A percentile compares a stretch with the other conserved stretches of the same genome.
Conservation (phyloP, 1,140 invertebrate genomes). For the Orchestia grillus region DNA sequence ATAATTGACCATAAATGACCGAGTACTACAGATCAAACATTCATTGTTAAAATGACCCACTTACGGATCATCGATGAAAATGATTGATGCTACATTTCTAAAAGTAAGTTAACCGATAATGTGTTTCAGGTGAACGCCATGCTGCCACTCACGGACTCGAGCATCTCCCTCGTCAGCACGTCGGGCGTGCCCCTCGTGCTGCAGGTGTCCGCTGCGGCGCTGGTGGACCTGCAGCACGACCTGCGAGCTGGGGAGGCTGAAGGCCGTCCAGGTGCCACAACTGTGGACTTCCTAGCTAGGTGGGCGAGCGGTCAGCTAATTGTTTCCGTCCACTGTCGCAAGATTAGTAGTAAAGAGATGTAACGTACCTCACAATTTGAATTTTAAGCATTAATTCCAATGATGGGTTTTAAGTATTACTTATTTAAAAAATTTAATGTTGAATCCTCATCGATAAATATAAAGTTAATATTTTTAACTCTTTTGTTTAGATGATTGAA, state of each 20-base stretch:
- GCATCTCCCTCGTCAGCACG: slow-evolving; percentile 59
- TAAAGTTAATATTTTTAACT: no score
- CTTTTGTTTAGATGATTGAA: no score
- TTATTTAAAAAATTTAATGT: no score
- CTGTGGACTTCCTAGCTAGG: background rate
- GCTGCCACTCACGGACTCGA: slow-evolving; percentile 61
- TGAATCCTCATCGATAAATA: no score
- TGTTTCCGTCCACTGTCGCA: no score
- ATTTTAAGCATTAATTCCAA: no score
- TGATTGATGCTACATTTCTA: background rate
- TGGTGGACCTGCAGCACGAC: background rate
- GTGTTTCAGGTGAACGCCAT: slow-evolving; percentile 55
- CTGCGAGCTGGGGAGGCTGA: background rate
- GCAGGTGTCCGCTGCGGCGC: slow-evolving; percentile 42
- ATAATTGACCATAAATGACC: no score
- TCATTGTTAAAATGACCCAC: background rate
- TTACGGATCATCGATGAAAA: background rate
- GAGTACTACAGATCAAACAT: no score
- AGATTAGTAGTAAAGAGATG: no score
- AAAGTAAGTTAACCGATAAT: background rate
- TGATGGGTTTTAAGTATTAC: no score
- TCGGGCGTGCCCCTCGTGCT: slow-evolving; percentile 60
- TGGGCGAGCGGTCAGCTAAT: background rate
- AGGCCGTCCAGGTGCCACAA: background rate
- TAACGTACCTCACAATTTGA: no score